These are phyloP conservation scores for Pseudorasbora parva DNA, from an alignment of 2,113 vertebrate species.

Conservation along the genomic window DNA sequence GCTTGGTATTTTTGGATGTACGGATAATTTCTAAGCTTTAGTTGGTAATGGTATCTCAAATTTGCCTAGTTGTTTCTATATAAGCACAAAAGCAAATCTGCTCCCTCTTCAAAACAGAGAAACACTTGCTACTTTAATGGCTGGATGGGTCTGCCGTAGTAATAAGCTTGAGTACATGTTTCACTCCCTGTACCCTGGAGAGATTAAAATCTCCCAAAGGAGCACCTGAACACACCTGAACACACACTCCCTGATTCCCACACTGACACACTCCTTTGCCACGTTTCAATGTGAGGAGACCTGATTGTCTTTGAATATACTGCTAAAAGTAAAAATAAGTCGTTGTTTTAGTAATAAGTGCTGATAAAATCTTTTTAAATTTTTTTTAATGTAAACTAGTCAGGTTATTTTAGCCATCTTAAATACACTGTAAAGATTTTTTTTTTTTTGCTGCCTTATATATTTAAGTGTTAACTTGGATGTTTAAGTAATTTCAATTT, in stretches of 20 bases:
- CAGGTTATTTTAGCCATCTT: background rate
- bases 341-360: background rate
- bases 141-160: background rate
- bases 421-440: background rate
- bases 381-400: background rate
- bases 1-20: background rate
- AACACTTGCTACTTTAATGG: background rate
- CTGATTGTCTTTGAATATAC: background rate
- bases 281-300: slow-evolving; percentile 4
- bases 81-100: background rate
- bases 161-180: slow-evolving; percentile 5
- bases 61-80: background rate
- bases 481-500: too few relatives aligned
- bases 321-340: background rate
- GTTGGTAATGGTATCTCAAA: background rate
- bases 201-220: slow-evolving; percentile 3
- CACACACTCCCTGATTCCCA: slow-evolving; percentile 35
- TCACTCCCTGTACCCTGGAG: background rate
- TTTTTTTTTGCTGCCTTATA: too few relatives aligned
- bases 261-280: background rate
- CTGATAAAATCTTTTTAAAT: background rate
- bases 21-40: background rate
- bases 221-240: slow-evolving; percentile 2
- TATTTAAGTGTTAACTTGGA: too few relatives aligned
- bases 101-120: background rate